Percentiles rank a stretch among this genome's conserved stretches.
Conservation (phyloP, 2,797 vertebrate species). For the Lagocephalus sceleratus region DNA sequence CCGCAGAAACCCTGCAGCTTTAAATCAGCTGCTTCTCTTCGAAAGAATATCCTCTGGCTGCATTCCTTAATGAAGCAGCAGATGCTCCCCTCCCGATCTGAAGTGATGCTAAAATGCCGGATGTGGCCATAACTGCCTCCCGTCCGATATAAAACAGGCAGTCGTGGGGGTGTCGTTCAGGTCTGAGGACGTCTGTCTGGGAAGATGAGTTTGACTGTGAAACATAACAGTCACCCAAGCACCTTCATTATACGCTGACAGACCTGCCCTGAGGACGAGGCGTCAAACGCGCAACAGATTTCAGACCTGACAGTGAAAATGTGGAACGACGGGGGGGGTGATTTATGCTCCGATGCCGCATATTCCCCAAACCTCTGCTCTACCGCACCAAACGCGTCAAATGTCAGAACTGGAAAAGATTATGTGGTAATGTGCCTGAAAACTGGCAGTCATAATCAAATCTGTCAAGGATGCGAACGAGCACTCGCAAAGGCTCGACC, state of each 20-base stretch:
- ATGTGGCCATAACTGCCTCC: slow-evolving; percentile 29
- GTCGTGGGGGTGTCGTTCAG: slow-evolving; percentile 16
- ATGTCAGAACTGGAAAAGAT: slow-evolving; percentile 3
- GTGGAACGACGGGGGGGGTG: not conserved
- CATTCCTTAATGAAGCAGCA: slow-evolving; percentile 51
- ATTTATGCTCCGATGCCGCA: slow-evolving; percentile 1
- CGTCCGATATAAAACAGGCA: slow-evolving; percentile 32
- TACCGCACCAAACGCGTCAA: not conserved
- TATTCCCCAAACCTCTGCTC: not conserved
- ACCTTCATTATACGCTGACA: slow-evolving; percentile 6
- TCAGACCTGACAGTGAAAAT: not conserved
- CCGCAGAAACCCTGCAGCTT: slow-evolving; percentile 10
- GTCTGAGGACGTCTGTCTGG: slow-evolving; percentile 17
- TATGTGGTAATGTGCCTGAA: slow-evolving; percentile 13
- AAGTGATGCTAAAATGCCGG: slow-evolving; percentile 15
- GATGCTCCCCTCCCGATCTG: slow-evolving; percentile 46
- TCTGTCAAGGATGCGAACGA: slow-evolving; percentile 20
- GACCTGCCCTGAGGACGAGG: slow-evolving; percentile 12
- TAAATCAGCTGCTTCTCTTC: slow-evolving; percentile 29
- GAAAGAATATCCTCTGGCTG: slow-evolving; percentile 41
- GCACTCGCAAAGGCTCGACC: slow-evolving; percentile 23
- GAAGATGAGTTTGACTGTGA: slow-evolving; percentile 21
- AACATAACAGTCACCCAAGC: slow-evolving; percentile 11
- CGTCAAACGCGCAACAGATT: not conserved
- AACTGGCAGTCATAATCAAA: slow-evolving; percentile 13